phyloP scores from a whole-genome alignment of 2,888 invertebrate species.

The Caenorhabditis sp. region DNA sequence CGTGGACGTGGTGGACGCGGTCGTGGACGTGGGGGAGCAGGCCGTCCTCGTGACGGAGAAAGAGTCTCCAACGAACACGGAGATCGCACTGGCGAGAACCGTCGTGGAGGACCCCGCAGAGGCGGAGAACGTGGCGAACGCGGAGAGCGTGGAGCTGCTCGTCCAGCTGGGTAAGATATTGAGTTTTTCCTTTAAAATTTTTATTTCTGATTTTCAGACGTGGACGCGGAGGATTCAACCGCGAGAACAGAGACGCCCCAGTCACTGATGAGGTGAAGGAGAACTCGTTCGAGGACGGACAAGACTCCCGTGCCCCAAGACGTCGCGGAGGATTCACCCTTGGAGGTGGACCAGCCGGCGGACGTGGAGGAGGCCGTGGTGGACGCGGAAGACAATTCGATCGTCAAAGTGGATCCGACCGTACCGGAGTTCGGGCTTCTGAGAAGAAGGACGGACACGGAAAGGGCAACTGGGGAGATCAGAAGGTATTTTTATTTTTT shows the following conservation, averaged over 20 bases:
- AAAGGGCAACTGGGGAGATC: conserved; percentile 82
- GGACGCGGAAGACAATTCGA: conserved; percentile 76
- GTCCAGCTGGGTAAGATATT: conserved; percentile 55
- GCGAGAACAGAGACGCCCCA: conserved; percentile 48
- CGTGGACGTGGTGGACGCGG: conserved; percentile 76
- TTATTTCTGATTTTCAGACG: conserved; percentile 63
- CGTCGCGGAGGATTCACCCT: conserved; percentile 69
- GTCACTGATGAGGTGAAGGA: conserved; percentile 50
- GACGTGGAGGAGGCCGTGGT: conserved; percentile 65
- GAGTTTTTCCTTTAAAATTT: not conserved
- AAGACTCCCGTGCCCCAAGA: conserved; percentile 60
- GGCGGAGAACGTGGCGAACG: conserved; percentile 72
- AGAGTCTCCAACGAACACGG: conserved; percentile 55
- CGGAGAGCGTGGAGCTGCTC: conserved; percentile 60
- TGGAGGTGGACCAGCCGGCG: conserved; percentile 62
- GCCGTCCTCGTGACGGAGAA: conserved; percentile 66
- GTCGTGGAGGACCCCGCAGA: conserved; percentile 72
- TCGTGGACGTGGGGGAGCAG: conserved; percentile 74
- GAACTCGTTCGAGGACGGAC: conserved; percentile 55
- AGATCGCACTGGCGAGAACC: conserved; percentile 65
- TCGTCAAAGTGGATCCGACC: conserved; percentile 79
- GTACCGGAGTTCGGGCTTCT: conserved; percentile 76
- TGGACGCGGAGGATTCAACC: conserved; percentile 68
- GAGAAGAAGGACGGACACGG: conserved; percentile 84
- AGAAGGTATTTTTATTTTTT: conserved; percentile 33